Base-by-base conservation (phyloP, 2,113 vertebrate species). In the Halcyon senegalensis region DNA sequence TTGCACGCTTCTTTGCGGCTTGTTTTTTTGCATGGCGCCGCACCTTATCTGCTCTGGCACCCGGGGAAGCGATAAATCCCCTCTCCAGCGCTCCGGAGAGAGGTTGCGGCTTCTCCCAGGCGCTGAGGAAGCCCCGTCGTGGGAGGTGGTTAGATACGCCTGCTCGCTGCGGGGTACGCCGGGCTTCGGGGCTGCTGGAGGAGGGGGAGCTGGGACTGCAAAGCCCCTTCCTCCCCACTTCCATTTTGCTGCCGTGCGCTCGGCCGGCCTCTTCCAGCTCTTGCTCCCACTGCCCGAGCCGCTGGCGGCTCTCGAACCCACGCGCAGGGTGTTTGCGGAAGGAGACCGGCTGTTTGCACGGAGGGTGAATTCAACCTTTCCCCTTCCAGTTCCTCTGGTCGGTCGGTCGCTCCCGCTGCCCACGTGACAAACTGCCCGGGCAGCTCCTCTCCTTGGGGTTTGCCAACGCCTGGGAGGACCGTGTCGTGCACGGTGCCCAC, bases 11-110 rank as follows among this genome's bases (percentile, higher is more conserved):
- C 6, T 2, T 90, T 6, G 48, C 60, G 48, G 64, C 75, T 63
- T 63, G 73, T 10, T 43, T 7, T 84, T 82, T 81, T 67, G 76
- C 56, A 11, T 64, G 94, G 94, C 69, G 69, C 95, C 83, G 0
- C 31, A 51, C 83, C 83, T 96, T 96, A 96, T 95, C 93, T 96
- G 82, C 17, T 3, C 68, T 31, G 87, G 91, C 91, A 96, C 73
- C 91, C 18, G 4, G 28, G 46, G 15, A 35, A 46, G 86, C 7
- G 94, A 94, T 96, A 96, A 94, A 90, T 91, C 76, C 92, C 83
- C 46, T 92, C 86, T 88, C 69, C 56, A 15, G 60, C 27, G 1
- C 93, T 56, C 73, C 14, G 50, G 44, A 75, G 95, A 84, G 68
- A 55, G 35, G 89, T 86, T 90, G 89, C 0, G 64, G 91, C 92